phyloP scores from a whole-genome alignment of 2,113 vertebrate genomes.

The Serinus canaria region DNA sequence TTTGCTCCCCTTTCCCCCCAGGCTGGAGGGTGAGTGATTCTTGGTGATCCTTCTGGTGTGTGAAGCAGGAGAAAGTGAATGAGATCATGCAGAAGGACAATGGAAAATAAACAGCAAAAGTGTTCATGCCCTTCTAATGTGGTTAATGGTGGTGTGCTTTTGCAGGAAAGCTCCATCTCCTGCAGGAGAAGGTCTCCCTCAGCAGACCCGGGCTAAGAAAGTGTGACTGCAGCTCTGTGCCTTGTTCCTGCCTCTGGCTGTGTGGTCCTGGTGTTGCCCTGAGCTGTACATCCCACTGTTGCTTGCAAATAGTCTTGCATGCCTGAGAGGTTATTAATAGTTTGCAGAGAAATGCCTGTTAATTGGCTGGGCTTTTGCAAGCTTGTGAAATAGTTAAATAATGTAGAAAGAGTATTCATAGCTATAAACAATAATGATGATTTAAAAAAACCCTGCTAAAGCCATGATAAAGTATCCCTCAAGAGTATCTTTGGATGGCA shows the following conservation, averaged over 20 bases:
- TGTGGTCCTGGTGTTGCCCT: background rate
- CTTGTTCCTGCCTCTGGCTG: background rate
- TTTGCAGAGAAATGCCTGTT: background rate
- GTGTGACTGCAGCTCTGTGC: background rate
- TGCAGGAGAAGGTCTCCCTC: background rate
- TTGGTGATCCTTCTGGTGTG: background rate
- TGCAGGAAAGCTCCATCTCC: background rate
- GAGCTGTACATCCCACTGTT: background rate
- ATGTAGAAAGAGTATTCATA: background rate
- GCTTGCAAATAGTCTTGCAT: background rate
- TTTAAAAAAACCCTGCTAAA: background rate
- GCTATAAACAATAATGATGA: background rate
- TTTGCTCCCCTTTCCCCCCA: background rate
- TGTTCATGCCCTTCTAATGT: background rate
- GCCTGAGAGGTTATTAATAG: background rate
- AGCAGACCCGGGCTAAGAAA: background rate
- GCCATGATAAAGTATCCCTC: background rate
- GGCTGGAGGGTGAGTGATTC: background rate
- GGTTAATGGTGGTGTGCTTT: rapidly evolving
- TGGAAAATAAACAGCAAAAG: background rate
- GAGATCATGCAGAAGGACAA: background rate
- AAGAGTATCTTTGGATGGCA: background rate
- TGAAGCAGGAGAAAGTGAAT: background rate
- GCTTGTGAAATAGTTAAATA: background rate
- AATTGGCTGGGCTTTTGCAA: background rate